Conservation (phyloP, 2,888 invertebrate genomes). For the Nezara viridula region DNA sequence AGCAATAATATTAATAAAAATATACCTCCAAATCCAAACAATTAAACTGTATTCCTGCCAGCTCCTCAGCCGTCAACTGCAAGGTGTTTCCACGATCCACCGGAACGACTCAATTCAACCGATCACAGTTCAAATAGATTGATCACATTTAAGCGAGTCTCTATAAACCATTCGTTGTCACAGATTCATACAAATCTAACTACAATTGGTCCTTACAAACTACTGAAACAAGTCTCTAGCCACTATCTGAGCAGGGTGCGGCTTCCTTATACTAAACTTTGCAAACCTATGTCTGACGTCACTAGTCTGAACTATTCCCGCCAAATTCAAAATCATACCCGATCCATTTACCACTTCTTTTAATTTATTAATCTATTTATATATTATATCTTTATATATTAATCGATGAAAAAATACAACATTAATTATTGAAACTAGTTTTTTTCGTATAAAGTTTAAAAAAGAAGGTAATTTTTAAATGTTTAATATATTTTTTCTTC, state of each 20-base stretch:
- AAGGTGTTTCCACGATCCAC: conserved; percentile 62
- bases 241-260: conserved; percentile 66
- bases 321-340: conserved; percentile 52
- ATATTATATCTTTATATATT: too few relatives aligned
- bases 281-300: conserved; percentile 66
- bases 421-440: background rate
- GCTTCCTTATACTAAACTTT: conserved; percentile 67
- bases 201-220: conserved; percentile 63
- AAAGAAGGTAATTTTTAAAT: background rate
- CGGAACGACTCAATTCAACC: conserved; percentile 52
- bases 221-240: conserved; percentile 61
- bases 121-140: conserved; percentile 50
- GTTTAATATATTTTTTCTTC: too few relatives aligned
- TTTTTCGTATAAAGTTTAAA: background rate
- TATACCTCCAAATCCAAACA: conserved; percentile 62
- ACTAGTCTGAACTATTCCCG: conserved; percentile 53
- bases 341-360: background rate
- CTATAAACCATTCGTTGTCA: conserved; percentile 57
- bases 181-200: conserved; percentile 63
- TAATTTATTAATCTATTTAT: background rate
- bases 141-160: conserved; percentile 64
- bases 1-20: conserved; percentile 21
- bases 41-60: conserved; percentile 64
- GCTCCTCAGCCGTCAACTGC: conserved; percentile 64
- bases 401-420: background rate